Conservation (phyloP, 2,797 vertebrate genomes). For the Potorous gilbertii region DNA sequence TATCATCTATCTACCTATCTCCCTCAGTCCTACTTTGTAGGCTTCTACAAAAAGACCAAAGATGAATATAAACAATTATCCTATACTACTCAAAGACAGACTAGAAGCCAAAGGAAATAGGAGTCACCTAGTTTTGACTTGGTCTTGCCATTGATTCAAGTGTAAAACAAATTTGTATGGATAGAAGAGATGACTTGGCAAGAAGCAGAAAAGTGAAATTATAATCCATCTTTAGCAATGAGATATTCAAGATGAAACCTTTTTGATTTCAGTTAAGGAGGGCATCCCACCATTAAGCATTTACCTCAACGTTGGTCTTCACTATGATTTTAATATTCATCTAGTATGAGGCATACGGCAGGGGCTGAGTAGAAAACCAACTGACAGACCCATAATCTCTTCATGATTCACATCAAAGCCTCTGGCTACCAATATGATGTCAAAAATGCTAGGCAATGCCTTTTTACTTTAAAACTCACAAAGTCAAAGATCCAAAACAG, state of each 20-base stretch:
- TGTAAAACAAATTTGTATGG: slow-evolving; percentile 15
- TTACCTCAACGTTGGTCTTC: slow-evolving; percentile 31
- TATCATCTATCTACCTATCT: not conserved
- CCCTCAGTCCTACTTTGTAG: slow-evolving; percentile 3
- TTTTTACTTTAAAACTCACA: slow-evolving; percentile 39
- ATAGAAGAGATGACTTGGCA: not conserved
- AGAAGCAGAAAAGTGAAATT: slow-evolving; percentile 22
- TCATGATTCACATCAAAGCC: slow-evolving; percentile 31
- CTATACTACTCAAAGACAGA: not conserved
- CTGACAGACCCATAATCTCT: slow-evolving; percentile 12
- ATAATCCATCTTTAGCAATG: slow-evolving; percentile 24
- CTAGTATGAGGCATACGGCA: slow-evolving; percentile 36
- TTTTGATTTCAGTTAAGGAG: slow-evolving; percentile 19
- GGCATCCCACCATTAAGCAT: slow-evolving; percentile 35
- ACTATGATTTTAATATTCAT: slow-evolving; percentile 38
- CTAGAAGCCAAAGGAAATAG: not conserved
- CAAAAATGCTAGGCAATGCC: slow-evolving; percentile 29
- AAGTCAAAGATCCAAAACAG: not conserved
- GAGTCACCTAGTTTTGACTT: slow-evolving; percentile 17
- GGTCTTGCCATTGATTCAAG: slow-evolving; percentile 34
- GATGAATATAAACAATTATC: not conserved
- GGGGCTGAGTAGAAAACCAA: slow-evolving; percentile 6
- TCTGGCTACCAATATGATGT: not conserved
- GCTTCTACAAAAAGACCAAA: slow-evolving; percentile 36
- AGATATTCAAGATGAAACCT: slow-evolving; percentile 29